Base-by-base conservation (phyloP, 2,888 invertebrate genomes). In the Ormia ochracea region DNA sequence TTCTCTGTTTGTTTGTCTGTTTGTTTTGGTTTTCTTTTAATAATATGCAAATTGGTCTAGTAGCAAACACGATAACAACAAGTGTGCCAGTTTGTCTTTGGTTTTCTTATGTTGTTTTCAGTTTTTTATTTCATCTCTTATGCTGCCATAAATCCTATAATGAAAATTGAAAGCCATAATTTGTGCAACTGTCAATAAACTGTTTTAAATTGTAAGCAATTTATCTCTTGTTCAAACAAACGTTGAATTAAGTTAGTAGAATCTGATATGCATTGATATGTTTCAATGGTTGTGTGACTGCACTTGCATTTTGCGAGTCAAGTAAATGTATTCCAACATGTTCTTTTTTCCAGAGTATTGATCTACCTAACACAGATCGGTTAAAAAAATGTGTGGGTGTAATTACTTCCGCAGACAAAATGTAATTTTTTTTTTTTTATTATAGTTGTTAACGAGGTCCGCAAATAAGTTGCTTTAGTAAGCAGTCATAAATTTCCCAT, bases 101-200 rank as follows among this genome's bases (percentile, higher is more conserved):
- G 52, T 43, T 17, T 26, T 23, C 12, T 56, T 63, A 12, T 69
- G 28, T 43, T 5, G 23, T 36, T 72, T 45, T 56, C 50, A 45
- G 7, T 52, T 50, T 31, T 54, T 19, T 54, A 21, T 10, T 56
- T 10, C 41, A 41, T 17, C 5, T n/a, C 14, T 28, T 28, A 33
- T 17, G 26, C 63, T 58, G 58, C 70, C 74, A 79, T 79, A 79
- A 74, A 79, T 79, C 78, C 59, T 63, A n/a, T n/a, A 79, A 79
- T 79, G 69, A 69, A 79, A 79, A 74, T 70, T 79, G 78, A 79
- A 79, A 79, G 70, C 79, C 74, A 75, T 79, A 79, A 79, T 75
- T 75, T 79, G 69, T 75, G 74, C 70, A 74, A 79, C 79, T 79
- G 79, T 75, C 79, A 79, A 79, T 79, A 79, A 75, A 79, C 70